phyloP scores from a whole-genome alignment of 2,888 invertebrate species.

The Parnassius glacialis region DNA sequence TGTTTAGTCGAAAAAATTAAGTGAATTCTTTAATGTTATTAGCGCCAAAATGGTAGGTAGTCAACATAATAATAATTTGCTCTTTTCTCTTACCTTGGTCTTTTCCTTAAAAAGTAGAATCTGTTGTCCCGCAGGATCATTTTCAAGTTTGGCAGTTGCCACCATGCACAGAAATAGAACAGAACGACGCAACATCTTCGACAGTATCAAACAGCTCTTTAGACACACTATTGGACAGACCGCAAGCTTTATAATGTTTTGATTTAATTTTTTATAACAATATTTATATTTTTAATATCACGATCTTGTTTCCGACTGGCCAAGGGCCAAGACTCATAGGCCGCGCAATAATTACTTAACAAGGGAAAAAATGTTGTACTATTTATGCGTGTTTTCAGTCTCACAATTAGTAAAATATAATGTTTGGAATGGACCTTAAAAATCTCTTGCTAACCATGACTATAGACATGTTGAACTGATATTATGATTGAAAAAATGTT shows the following conservation, averaged over 20 bases:
- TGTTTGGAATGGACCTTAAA: conserved; percentile 1
- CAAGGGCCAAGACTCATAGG: conserved; percentile 17
- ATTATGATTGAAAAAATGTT: no score
- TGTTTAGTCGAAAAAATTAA: no score
- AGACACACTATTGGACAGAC: neutral
- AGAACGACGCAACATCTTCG: conserved; percentile 28
- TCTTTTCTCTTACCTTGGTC: conserved; percentile 41
- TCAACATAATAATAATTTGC: no score
- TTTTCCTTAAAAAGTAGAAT: conserved; percentile 30
- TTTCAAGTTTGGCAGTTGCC: no score
- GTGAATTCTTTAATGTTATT: no score
- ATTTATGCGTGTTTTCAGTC: conserved; percentile 21
- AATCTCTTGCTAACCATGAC: no score
- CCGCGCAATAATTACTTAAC: conserved; percentile 27
- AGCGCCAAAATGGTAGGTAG: no score
- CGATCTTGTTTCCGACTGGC: conserved; percentile 2
- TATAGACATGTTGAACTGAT: no score
- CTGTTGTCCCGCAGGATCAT: no score
- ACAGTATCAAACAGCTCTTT: conserved; percentile 14
- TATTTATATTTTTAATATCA: no score
- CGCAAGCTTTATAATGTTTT: conserved; percentile 31
- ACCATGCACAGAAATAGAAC: conserved; percentile 26
- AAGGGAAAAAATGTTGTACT: conserved; percentile 30
- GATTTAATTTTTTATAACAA: no score
- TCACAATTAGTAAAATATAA: conserved; percentile 21